These are phyloP conservation scores for Pantherophis guttatus DNA, from an alignment of 2,113 vertebrate genomes.

Conservation along the genomic window DNA sequence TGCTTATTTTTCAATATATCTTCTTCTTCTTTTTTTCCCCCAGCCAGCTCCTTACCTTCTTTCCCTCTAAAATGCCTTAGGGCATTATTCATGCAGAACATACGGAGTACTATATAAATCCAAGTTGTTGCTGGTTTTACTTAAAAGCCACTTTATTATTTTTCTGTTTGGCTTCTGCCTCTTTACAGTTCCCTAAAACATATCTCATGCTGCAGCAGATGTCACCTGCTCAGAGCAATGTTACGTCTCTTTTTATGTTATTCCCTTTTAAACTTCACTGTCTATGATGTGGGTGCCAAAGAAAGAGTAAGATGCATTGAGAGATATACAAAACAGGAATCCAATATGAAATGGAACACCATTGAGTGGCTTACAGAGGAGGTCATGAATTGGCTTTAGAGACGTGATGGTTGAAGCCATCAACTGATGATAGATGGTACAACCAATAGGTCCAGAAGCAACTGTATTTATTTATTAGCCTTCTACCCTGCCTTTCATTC, in stretches of 20 bases:
- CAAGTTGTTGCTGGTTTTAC: conserved; percentile 69
- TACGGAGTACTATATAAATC: conserved; percentile 69
- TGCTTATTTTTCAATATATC: conserved; percentile 60
- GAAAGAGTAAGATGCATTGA: neutral
- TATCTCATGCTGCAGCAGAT: conserved; percentile 57
- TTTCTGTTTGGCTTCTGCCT: conserved; percentile 67
- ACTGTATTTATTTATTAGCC: neutral
- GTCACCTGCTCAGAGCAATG: conserved; percentile 32
- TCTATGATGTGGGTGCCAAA: conserved; percentile 4
- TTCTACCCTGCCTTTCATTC: neutral
- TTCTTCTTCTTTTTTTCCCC: neutral
- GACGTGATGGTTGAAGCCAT: neutral
- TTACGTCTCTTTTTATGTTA: conserved; percentile 46
- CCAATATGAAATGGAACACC: neutral
- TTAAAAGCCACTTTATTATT: conserved; percentile 71
- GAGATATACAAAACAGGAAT: neutral
- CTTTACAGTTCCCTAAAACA: conserved; percentile 60
- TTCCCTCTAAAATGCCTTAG: conserved; percentile 54
- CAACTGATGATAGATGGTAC: neutral
- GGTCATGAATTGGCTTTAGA: neutral
- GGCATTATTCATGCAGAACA: conserved; percentile 64
- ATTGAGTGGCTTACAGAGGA: neutral
- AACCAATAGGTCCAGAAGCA: neutral
- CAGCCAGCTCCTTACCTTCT: conserved; percentile 50
- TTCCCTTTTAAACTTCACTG: conserved; percentile 33